A percentile compares a stretch with the other conserved stretches of the same genome.
Evolutionary conservation across 2,888 invertebrate species (phyloP).

Genomic region (Nomada fucata): DNA sequence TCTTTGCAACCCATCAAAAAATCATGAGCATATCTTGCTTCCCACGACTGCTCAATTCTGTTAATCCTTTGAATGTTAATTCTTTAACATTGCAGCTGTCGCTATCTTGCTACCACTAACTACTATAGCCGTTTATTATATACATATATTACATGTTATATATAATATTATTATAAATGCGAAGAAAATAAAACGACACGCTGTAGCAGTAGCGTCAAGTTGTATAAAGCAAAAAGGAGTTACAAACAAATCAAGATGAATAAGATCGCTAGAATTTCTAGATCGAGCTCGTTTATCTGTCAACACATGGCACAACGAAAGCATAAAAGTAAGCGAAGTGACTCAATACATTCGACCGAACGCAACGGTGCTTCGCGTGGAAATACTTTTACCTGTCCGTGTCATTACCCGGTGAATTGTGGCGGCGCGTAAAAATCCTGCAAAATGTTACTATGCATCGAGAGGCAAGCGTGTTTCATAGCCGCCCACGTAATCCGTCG

Average conservation of each 20-base stretch:
- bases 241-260: background rate
- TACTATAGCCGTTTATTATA: too few species aligned
- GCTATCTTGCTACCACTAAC: too few species aligned
- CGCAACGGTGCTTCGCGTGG: background rate
- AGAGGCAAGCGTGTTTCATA: slow-evolving; percentile 46
- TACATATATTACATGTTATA: too few species aligned
- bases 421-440: slow-evolving; percentile 53
- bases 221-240: background rate
- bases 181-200: background rate
- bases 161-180: background rate
- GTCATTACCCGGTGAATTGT: slow-evolving; percentile 55
- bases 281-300: background rate
- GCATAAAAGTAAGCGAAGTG: background rate
- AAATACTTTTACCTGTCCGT: slow-evolving; percentile 43
- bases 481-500: slow-evolving; percentile 66
- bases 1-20: too few species aligned
- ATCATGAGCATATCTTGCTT: too few species aligned
- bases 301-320: background rate
- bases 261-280: background rate
- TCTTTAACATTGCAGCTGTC: too few species aligned
- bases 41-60: too few species aligned
- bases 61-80: too few species aligned
- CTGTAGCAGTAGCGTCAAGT: too few species aligned
- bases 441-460: slow-evolving; percentile 63
- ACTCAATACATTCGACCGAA: background rate